Conservation (phyloP, 1,140 invertebrate species). For the Drosophila teissieri region DNA sequence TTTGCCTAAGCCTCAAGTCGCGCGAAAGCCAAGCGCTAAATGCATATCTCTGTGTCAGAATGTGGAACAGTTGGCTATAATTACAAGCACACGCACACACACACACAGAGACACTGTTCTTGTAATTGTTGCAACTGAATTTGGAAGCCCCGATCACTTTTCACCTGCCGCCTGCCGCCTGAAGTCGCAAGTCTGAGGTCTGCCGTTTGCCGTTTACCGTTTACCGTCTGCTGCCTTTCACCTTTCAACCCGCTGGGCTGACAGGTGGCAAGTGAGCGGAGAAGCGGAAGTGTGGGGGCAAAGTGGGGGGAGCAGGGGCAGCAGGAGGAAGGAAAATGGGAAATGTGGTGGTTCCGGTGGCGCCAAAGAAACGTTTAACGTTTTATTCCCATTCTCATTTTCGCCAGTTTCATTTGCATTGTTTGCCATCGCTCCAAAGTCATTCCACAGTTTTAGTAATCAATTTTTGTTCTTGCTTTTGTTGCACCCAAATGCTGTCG, state of each 20-base stretch:
- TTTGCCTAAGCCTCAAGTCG: constrained; percentile 36
- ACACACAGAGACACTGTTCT: background rate
- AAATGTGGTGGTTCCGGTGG: constrained; percentile 26
- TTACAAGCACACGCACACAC: constrained; percentile 21
- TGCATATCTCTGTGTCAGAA: constrained; percentile 45
- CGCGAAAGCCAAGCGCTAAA: constrained; percentile 31
- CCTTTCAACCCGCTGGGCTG: constrained; percentile 1
- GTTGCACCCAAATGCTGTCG: constrained; percentile 43
- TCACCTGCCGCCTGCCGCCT: constrained; percentile 10
- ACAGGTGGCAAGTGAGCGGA: constrained; percentile 5
- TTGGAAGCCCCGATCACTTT: constrained; percentile 23
- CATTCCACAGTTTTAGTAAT: constrained; percentile 57
- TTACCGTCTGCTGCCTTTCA: background rate
- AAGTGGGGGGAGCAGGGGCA: no score
- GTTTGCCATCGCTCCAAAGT: constrained; percentile 35
- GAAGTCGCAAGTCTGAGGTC: no score
- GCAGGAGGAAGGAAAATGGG: no score
- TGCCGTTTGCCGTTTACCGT: no score
- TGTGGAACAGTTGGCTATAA: constrained; percentile 60
- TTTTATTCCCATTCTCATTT: constrained; percentile 44
- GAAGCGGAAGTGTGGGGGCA: no score
- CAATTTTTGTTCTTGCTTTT: constrained; percentile 58
- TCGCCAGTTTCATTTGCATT: constrained; percentile 54
- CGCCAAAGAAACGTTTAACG: constrained; percentile 59
- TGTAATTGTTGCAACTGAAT: constrained; percentile 46